Percentiles rank a stretch among this genome's conserved stretches.
phyloP scores from a whole-genome alignment of 2,113 vertebrate genomes.

The human region GRCh38 chr6:102204001-102204500 shows the following conservation, averaged over 20 bases:
- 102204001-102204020: neutral
- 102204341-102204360: neutral
- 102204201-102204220: neutral
- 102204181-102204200: neutral
- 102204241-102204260: neutral
- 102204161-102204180: neutral
- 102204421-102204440: neutral
- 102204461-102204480: conserved; percentile 38
- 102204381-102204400: conserved; percentile 23
- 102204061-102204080: neutral
- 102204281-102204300: neutral
- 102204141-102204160: neutral
- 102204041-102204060: neutral
- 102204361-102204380: neutral
- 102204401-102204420: neutral
- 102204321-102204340: neutral
- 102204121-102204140: neutral
- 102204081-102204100: neutral
- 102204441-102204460: conserved; percentile 34
- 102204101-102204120: neutral
- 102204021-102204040: neutral
- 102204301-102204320: neutral
- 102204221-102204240: neutral
- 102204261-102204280: neutral
- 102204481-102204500: conserved; percentile 49